Conservation (phyloP, 1,140 invertebrate genomes). For the Oedothorax gibbosus region DNA sequence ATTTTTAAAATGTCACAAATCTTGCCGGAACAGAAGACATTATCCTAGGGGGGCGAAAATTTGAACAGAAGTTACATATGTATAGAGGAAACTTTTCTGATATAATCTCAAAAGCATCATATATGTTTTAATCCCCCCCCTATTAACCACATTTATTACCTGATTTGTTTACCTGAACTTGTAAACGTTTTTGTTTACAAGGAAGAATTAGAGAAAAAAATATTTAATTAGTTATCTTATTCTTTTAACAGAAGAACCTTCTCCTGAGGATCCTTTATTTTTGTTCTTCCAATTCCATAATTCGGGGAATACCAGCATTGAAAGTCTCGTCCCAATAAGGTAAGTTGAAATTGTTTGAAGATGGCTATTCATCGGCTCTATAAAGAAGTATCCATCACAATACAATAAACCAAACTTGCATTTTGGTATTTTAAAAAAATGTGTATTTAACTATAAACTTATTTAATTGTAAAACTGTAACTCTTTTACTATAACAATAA, state of each 20-base stretch:
- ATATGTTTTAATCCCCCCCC: neutral
- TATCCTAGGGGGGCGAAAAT: no score
- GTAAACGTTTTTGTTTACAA: neutral
- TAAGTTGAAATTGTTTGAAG: constrained; percentile 25
- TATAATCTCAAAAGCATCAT: no score
- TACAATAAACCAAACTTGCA: no score
- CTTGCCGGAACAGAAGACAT: no score
- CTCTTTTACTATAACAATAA: no score
- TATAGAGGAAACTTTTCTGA: no score
- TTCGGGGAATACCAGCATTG: constrained; percentile 62
- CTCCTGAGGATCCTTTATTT: constrained; percentile 60
- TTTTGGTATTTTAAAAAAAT: no score
- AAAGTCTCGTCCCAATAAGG: constrained; percentile 65
- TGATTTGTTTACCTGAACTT: neutral
- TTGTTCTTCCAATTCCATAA: constrained; percentile 64
- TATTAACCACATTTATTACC: neutral
- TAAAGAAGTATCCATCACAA: no score
- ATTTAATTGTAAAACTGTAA: no score
- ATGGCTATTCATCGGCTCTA: neutral
- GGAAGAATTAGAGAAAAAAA: neutral
- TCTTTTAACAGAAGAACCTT: constrained; percentile 50
- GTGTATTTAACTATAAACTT: no score
- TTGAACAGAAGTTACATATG: no score
- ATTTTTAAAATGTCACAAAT: no score
- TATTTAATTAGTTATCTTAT: neutral